Evolutionary conservation across 2,113 vertebrate genomes (phyloP).

Genomic region (Calypte anna): DNA sequence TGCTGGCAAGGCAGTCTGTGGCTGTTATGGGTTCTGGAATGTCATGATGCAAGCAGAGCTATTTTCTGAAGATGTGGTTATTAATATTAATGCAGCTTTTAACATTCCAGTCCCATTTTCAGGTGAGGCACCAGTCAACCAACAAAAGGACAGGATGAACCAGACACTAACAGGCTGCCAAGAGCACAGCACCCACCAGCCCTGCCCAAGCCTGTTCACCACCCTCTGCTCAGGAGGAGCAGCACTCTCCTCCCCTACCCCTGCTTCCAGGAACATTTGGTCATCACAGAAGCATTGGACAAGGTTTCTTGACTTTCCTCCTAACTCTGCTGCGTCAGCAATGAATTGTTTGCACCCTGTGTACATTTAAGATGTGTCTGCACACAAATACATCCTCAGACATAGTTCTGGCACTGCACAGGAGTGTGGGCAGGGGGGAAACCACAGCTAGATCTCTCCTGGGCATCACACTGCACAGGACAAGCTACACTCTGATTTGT

Average conservation of each 20-base stretch:
- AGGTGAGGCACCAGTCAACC: background rate
- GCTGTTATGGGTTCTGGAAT: background rate
- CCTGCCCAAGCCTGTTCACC: background rate
- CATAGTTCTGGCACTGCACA: accelerated
- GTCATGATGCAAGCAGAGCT: background rate
- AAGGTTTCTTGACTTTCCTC: background rate
- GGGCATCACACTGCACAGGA: accelerated
- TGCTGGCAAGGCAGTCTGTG: background rate
- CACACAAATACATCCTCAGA: background rate
- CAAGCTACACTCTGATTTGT: background rate
- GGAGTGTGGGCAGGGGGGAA: background rate
- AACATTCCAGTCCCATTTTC: background rate
- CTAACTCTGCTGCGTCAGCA: background rate
- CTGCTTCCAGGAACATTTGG: background rate
- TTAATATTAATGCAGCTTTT: background rate
- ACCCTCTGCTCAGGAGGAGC: background rate
- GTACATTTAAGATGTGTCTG: background rate
- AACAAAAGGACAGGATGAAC: background rate
- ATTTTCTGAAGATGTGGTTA: background rate
- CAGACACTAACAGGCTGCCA: background rate
- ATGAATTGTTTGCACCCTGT: background rate
- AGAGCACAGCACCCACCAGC: background rate
- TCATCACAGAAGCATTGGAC: background rate
- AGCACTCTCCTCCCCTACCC: too few species aligned
- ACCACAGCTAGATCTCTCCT: background rate